These are phyloP conservation scores for Catocala nupta DNA, from an alignment of 2,888 invertebrate genomes.

Conservation along the genomic window DNA sequence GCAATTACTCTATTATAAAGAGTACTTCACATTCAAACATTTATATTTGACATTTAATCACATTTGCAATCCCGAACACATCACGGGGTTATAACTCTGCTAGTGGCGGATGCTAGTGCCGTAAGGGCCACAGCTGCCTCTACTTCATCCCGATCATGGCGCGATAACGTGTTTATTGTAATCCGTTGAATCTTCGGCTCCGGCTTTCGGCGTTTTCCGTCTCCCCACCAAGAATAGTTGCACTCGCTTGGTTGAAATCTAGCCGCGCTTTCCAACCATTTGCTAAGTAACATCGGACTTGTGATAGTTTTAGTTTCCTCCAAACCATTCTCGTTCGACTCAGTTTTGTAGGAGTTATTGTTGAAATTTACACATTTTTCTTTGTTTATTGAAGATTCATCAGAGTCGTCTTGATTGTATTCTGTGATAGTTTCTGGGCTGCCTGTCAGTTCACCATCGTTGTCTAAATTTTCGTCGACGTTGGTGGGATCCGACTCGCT, in stretches of 20 bases:
- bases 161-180: constrained; percentile 63
- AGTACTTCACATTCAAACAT: constrained; percentile 20
- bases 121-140: constrained; percentile 93
- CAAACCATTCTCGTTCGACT: constrained; percentile 48
- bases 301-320: constrained; percentile 73
- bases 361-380: constrained; percentile 71
- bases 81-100: constrained; percentile 69
- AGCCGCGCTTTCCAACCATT: constrained; percentile 92
- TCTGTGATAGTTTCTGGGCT: constrained; percentile 67
- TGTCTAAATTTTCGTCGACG: constrained; percentile 64
- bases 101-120: constrained; percentile 86
- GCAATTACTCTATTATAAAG: constrained; percentile 50
- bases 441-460: constrained; percentile 62
- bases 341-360: constrained; percentile 72
- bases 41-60: background rate
- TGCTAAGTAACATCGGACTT: constrained; percentile 89
- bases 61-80: background rate
- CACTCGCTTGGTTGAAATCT: constrained; percentile 91
- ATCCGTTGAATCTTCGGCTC: constrained; percentile 65
- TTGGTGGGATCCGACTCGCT: constrained; percentile 87
- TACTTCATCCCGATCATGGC: constrained; percentile 91
- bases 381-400: constrained; percentile 67
- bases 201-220: constrained; percentile 69
- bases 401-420: constrained; percentile 69
- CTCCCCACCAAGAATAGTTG: constrained; percentile 90